Evolutionary conservation across 2,888 invertebrate species (phyloP).

Genomic region (Tinea trinotella): DNA sequence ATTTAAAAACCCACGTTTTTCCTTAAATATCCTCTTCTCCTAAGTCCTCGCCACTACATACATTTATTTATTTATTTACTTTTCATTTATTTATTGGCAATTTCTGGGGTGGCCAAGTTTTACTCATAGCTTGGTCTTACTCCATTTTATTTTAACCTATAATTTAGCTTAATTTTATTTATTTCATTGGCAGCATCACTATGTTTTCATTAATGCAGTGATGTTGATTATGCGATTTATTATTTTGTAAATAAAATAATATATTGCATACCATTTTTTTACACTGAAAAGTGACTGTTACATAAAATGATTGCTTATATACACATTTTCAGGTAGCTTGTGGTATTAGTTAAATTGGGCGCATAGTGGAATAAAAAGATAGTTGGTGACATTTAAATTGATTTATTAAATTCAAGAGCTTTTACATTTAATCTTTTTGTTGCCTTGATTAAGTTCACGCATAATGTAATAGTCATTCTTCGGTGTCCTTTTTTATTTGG

Average conservation of each 20-base stretch:
- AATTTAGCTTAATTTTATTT: not conserved
- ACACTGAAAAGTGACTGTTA: not conserved
- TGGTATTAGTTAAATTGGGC: too few species aligned
- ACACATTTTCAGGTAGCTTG: not conserved
- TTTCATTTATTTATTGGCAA: slow-evolving; percentile 4
- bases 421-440: too few species aligned
- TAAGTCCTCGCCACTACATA: not conserved
- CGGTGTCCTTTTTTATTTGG: too few species aligned
- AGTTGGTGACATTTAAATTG: too few species aligned
- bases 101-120: not conserved
- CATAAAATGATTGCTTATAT: not conserved
- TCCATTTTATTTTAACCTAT: not conserved
- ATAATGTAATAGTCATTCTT: not conserved
- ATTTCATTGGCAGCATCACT: not conserved
- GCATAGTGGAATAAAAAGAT: too few species aligned
- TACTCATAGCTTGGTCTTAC: not conserved
- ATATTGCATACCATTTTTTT: not conserved
- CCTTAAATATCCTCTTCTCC: not conserved
- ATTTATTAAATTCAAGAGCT: too few species aligned
- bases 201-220: not conserved
- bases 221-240: not conserved
- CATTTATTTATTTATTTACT: not conserved
- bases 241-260: not conserved
- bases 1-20: not conserved
- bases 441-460: too few species aligned